Conservation (phyloP, 2,888 invertebrate species). For the Capitulum mitella region DNA sequence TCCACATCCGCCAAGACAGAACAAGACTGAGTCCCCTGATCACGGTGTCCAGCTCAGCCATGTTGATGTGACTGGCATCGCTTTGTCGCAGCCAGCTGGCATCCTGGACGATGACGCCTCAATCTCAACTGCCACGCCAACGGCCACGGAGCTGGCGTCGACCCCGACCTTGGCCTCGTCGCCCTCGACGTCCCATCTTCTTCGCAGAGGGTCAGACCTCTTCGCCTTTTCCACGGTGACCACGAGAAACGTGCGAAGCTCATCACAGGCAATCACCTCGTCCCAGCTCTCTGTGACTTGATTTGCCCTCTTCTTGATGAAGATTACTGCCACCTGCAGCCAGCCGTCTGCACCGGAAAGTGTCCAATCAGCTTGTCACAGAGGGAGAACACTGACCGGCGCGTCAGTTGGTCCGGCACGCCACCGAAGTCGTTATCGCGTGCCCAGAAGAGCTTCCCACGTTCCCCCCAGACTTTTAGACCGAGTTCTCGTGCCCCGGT, state of each 20-base stretch:
- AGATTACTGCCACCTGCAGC: slow-evolving; percentile 27
- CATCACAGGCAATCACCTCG: slow-evolving; percentile 14
- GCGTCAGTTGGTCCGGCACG: slow-evolving; percentile 15
- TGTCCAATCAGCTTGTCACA: slow-evolving; percentile 26
- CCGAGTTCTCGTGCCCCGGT: neutral
- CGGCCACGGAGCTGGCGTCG: slow-evolving; percentile 28
- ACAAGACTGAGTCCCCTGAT: slow-evolving; percentile 26
- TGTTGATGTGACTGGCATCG: slow-evolving; percentile 28
- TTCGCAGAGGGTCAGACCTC: slow-evolving; percentile 14
- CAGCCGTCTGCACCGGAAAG: slow-evolving; percentile 27
- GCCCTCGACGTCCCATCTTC: neutral
- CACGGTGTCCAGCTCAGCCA: too few species aligned
- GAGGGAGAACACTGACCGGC: slow-evolving; percentile 21
- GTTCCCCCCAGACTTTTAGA: neutral
- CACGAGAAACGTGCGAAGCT: neutral
- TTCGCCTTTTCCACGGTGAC: neutral
- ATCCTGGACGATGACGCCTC: slow-evolving; percentile 28
- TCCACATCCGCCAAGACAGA: slow-evolving; percentile 14
- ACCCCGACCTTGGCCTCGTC: slow-evolving; percentile 20
- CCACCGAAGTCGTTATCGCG: slow-evolving; percentile 25
- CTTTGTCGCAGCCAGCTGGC: slow-evolving; percentile 26
- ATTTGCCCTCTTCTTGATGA: slow-evolving; percentile 23
- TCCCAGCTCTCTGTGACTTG: slow-evolving; percentile 24
- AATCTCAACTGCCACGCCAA: slow-evolving; percentile 24
- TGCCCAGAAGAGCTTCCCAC: neutral